Conservation (phyloP, 2,113 vertebrate species). For the Corythaeola cristata region DNA sequence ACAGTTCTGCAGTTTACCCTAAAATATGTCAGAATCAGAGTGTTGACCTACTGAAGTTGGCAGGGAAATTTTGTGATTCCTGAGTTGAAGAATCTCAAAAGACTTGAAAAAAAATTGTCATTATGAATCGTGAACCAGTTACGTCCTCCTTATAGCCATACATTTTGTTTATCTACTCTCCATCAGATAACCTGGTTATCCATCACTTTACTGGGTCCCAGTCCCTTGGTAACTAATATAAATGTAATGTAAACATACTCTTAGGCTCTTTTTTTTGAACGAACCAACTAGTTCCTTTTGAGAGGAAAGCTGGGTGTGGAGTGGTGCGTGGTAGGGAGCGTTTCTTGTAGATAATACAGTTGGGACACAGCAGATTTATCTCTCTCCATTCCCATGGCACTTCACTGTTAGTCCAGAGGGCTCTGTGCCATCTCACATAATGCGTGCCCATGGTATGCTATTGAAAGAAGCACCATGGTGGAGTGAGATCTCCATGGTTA, state of each 20-base stretch:
- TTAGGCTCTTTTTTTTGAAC: not conserved
- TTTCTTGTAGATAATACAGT: not conserved
- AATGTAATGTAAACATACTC: not conserved
- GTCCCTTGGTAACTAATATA: not conserved
- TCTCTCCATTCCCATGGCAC: not conserved
- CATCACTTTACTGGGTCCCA: not conserved
- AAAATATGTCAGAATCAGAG: not conserved
- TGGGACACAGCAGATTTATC: not conserved
- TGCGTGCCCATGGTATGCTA: accelerated
- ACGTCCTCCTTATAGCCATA: not conserved
- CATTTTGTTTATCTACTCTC: not conserved
- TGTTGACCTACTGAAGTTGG: not conserved
- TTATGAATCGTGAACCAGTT: not conserved
- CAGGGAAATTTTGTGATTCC: not conserved
- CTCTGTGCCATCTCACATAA: not conserved
- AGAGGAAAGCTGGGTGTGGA: not conserved
- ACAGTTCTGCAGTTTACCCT: not conserved
- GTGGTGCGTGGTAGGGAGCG: not conserved
- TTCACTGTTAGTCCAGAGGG: not conserved
- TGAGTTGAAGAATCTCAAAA: not conserved
- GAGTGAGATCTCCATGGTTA: accelerated
- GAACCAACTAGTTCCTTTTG: not conserved
- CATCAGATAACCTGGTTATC: not conserved
- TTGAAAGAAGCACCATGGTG: not conserved
- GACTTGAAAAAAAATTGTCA: not conserved